Evolutionary conservation across 2,888 invertebrate species (phyloP).

Genomic region (Melangyna quadrimaculata): DNA sequence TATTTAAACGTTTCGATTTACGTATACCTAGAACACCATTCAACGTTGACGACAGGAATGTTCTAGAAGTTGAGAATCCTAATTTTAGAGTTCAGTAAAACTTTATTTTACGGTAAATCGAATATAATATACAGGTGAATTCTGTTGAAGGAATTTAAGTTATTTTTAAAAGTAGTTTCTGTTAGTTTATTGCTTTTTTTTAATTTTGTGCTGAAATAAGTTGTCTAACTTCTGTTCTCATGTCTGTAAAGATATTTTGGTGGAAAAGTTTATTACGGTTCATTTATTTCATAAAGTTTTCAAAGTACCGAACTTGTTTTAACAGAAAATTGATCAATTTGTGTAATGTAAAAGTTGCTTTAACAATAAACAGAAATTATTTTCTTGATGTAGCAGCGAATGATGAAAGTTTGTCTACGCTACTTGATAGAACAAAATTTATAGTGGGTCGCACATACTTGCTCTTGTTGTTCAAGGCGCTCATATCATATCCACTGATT

Average conservation of each 20-base stretch:
- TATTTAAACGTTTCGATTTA: not conserved
- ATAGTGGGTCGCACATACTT: too few species aligned
- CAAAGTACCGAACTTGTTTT: not conserved
- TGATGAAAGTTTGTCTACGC: too few species aligned
- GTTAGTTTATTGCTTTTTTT: not conserved
- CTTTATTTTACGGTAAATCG: not conserved
- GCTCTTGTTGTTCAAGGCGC: too few species aligned
- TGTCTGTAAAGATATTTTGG: not conserved
- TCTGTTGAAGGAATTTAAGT: not conserved
- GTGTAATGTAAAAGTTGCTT: not conserved
- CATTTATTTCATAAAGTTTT: not conserved
- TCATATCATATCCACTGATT: too few species aligned
- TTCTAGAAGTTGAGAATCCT: not conserved
- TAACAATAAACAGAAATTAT: too few species aligned
- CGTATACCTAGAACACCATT: not conserved
- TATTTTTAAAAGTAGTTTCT: not conserved
- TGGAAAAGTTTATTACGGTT: not conserved
- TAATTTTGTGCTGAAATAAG: not conserved
- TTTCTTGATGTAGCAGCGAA: too few species aligned
- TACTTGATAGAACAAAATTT: too few species aligned
- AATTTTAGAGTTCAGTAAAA: not conserved
- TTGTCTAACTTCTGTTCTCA: not conserved
- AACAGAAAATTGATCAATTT: not conserved
- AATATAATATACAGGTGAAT: not conserved
- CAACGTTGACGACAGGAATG: constrained; percentile 3